Percentiles rank a stretch among this genome's conserved stretches.
These are phyloP conservation scores for Heliconius cydno DNA, from an alignment of 2,888 invertebrate genomes.

Conservation along the genomic window DNA sequence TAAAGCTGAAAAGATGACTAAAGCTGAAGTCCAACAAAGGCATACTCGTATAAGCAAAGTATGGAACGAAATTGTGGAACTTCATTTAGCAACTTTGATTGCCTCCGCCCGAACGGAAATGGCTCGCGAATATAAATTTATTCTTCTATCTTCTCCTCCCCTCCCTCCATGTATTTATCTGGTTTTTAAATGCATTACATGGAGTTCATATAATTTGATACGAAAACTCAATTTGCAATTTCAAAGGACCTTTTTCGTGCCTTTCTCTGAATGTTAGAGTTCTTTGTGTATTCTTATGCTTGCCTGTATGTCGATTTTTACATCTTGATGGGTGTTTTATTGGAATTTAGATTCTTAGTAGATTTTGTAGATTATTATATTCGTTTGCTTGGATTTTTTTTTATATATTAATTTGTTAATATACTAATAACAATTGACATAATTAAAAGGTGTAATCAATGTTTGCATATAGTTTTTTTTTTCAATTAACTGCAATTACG, in stretches of 20 bases:
- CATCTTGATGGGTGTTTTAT: neutral
- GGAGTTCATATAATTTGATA: slow-evolving; percentile 16
- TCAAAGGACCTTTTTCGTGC: slow-evolving; percentile 19
- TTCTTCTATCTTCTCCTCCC: slow-evolving; percentile 44
- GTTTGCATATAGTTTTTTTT: no score
- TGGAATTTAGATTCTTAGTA: neutral
- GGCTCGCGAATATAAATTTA: slow-evolving; percentile 64
- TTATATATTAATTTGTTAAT: no score
- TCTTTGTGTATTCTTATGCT: neutral
- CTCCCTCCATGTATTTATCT: slow-evolving; percentile 49
- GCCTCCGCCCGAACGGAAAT: slow-evolving; percentile 53
- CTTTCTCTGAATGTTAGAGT: slow-evolving; percentile 5
- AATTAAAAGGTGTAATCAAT: no score
- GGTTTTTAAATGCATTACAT: slow-evolving; percentile 54
- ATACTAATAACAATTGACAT: no score
- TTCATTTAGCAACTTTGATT: slow-evolving; percentile 75
- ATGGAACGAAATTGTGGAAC: slow-evolving; percentile 55
- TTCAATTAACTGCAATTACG: no score
- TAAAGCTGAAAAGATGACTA: neutral
- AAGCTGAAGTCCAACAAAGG: neutral
- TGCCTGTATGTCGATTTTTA: neutral
- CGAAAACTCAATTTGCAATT: slow-evolving; percentile 25
- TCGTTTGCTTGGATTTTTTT: neutral
- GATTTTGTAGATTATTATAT: neutral
- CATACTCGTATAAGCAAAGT: slow-evolving; percentile 50